Base-by-base conservation (phyloP, 2,113 vertebrate species). In the Mormyrus lacerda region DNA sequence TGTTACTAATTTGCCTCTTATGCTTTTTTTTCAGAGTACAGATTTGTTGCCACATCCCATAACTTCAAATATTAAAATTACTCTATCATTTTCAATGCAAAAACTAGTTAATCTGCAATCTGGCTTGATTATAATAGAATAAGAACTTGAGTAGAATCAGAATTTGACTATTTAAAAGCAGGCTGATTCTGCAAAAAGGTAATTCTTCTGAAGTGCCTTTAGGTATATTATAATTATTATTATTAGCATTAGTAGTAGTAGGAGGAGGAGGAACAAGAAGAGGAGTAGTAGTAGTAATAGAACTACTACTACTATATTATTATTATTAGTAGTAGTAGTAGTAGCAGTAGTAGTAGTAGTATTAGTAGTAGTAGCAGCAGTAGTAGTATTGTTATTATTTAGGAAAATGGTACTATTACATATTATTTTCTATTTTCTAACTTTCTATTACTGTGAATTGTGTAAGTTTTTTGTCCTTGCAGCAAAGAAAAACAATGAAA, bases 1-100 rank as follows among this genome's bases (percentile, higher is more conserved):
- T 58, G 58, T 85, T 53, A 86, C 90, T 90, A 89, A 82, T 91
- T 85, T 91, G 76, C 84, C 86, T 79, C 86, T 91, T 91, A 90
- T 90, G 45, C 39, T 93, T 89, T 39, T 53, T 4, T 58, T 87
- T 76, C 15, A 24, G 55, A n/a, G 76, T 85, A 69, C 79, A 83
- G 4, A 91, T 92, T 90, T 90, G 88, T 87, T 88, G 91, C 89
- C 50, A 21, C 50, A 87, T 87, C 89, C 69, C 91, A 79, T 2
- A 1, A 55, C 89, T 90, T 95, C 93, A 95, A 95, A 95, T 94
- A 95, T 95, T 94, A 92, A 95, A 90, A 73, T 89, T 87, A 90
- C 89, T 92, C 90, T 92, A 91, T 93, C 48, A 87, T 90, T 91
- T 87, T 84, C 24, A 11, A 45, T 82, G 85, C 89, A 24, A 31